phyloP scores from a whole-genome alignment of 2,797 vertebrate species.

The Lemur catta region DNA sequence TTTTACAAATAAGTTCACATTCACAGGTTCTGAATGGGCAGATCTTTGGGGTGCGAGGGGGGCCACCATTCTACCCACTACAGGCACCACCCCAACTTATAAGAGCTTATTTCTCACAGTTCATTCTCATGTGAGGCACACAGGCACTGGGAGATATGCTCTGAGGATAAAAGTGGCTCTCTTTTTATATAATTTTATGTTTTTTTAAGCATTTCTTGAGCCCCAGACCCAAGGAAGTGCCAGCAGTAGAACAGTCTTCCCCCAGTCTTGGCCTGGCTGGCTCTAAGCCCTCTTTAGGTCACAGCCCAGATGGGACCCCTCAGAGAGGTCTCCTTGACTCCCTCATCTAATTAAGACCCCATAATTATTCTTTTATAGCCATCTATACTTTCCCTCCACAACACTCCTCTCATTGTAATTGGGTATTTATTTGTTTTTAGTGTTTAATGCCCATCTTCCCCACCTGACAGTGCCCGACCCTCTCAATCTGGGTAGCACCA shows the following conservation, averaged over 20 bases:
- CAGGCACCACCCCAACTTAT: background rate
- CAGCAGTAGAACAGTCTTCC: background rate
- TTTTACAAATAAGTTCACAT: background rate
- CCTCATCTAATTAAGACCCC: background rate
- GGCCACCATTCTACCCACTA: background rate
- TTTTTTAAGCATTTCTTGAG: background rate
- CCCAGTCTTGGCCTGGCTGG: background rate
- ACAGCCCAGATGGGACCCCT: background rate
- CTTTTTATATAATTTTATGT: background rate
- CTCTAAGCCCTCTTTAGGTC: background rate
- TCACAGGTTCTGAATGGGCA: background rate
- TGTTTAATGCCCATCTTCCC: background rate
- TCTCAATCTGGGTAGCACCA: too few species aligned
- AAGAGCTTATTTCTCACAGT: background rate
- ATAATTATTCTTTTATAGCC: background rate
- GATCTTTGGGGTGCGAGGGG: background rate
- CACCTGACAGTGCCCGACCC: rapidly evolving
- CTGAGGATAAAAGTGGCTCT: background rate
- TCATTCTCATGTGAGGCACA: background rate
- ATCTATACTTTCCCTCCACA: background rate
- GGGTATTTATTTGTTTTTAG: background rate
- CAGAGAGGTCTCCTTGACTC: background rate
- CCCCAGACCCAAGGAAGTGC: background rate
- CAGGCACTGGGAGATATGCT: background rate
- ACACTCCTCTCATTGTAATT: background rate